Evolutionary conservation across 2,888 invertebrate genomes (phyloP).

Genomic region (Hetaerina titia): DNA sequence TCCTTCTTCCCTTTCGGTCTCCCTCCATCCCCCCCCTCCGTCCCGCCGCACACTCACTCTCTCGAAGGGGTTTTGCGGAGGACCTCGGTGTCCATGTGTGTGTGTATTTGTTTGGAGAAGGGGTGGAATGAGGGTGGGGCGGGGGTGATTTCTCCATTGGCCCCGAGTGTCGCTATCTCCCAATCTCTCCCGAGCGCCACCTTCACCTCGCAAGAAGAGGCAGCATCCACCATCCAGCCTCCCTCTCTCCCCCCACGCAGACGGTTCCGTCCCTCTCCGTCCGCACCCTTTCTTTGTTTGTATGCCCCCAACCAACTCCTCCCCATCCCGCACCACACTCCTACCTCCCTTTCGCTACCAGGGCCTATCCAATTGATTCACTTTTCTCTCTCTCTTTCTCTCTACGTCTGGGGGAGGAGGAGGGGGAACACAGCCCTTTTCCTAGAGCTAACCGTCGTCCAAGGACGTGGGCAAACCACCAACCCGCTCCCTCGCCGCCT

Average conservation of each 20-base stretch:
- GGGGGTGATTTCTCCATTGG: conserved; percentile 57
- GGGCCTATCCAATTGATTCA: background rate
- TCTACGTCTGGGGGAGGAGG: too few relatives aligned
- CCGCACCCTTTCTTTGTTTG: background rate
- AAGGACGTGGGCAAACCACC: too few relatives aligned
- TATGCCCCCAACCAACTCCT: background rate
- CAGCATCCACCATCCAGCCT: background rate
- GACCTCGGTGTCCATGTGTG: too few relatives aligned
- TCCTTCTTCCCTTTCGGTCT: background rate
- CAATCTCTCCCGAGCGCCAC: conserved; percentile 51
- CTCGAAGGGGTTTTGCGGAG: too few relatives aligned
- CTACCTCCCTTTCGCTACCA: background rate
- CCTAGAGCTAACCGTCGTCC: too few relatives aligned
- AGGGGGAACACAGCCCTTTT: too few relatives aligned
- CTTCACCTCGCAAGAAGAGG: background rate
- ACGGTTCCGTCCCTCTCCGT: background rate
- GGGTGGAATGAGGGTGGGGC: background rate
- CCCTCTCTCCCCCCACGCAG: too few relatives aligned
- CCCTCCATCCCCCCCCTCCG: background rate
- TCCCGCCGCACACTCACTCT: background rate
- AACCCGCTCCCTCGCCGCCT: too few relatives aligned
- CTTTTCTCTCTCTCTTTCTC: background rate
- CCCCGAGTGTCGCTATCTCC: conserved; percentile 46
- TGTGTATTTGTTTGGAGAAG: background rate
- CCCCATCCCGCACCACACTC: background rate